These are phyloP conservation scores for Sebastes hubbsi DNA, from an alignment of 2,797 vertebrate genomes.

Conservation along the genomic window DNA sequence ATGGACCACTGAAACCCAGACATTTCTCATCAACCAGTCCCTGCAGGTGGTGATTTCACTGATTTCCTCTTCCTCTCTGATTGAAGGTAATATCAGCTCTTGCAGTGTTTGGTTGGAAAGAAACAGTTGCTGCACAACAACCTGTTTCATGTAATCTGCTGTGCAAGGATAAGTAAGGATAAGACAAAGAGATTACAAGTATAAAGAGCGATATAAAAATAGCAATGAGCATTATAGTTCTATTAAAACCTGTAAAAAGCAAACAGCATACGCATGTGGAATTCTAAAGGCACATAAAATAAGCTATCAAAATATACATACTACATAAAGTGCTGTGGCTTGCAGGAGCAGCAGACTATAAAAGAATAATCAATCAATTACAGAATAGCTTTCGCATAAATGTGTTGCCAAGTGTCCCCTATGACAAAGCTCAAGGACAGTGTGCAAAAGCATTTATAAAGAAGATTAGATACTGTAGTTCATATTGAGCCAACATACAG, in stretches of 20 bases:
- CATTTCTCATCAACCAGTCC: neutral
- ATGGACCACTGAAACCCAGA: neutral
- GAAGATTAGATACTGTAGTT: neutral
- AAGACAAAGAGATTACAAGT: neutral
- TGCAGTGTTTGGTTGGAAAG: neutral
- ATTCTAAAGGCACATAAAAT: neutral
- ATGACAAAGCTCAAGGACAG: neutral
- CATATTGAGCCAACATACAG: neutral
- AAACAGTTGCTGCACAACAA: neutral
- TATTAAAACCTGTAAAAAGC: neutral
- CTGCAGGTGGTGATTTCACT: constrained; percentile 13
- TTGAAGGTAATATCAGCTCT: constrained; percentile 2
- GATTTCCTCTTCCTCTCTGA: constrained; percentile 4
- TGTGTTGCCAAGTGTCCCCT: neutral
- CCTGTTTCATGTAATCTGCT: neutral
- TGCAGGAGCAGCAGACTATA: neutral
- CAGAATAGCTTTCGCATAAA: neutral
- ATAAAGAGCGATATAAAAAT: neutral
- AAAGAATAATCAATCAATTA: neutral
- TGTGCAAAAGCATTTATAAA: neutral
- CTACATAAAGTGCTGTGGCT: neutral
- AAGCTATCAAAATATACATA: neutral
- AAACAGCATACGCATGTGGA: neutral
- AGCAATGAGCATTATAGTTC: neutral
- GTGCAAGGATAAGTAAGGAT: neutral